These are phyloP conservation scores for Sebastes matsubarae DNA, from an alignment of 2,797 vertebrate genomes.

Conservation along the genomic window DNA sequence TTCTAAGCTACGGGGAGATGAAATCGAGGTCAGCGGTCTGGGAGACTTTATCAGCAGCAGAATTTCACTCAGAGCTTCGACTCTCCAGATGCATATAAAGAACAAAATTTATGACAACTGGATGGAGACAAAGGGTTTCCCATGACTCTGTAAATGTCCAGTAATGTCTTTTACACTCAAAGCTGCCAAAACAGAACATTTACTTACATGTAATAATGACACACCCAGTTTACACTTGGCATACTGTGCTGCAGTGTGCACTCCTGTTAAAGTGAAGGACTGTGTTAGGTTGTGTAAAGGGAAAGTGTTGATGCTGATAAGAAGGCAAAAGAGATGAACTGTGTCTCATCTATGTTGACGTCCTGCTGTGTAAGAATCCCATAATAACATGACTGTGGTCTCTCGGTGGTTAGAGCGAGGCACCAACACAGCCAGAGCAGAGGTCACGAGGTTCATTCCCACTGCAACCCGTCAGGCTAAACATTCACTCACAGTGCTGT, in stretches of 20 bases:
- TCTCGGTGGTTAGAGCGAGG: neutral
- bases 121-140: constrained; percentile 17
- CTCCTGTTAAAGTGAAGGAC: neutral
- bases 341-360: neutral
- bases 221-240: constrained; percentile 14
- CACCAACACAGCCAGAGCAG: neutral
- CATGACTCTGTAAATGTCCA: constrained; percentile 13
- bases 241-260: neutral
- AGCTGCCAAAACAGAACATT: constrained; percentile 9
- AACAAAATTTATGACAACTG: neutral
- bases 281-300: neutral
- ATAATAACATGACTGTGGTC: neutral
- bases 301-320: neutral
- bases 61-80: neutral
- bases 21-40: neutral
- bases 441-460: constrained; percentile 5
- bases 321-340: neutral
- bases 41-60: constrained; percentile 5
- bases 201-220: neutral
- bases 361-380: neutral
- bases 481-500: neutral
- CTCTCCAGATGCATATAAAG: constrained; percentile 13
- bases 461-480: neutral
- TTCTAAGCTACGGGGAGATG: neutral
- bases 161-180: neutral